Percentiles rank a stretch among this genome's conserved stretches.
Conservation (phyloP, 1,140 invertebrate species). For the Littorina saxatilis region DNA sequence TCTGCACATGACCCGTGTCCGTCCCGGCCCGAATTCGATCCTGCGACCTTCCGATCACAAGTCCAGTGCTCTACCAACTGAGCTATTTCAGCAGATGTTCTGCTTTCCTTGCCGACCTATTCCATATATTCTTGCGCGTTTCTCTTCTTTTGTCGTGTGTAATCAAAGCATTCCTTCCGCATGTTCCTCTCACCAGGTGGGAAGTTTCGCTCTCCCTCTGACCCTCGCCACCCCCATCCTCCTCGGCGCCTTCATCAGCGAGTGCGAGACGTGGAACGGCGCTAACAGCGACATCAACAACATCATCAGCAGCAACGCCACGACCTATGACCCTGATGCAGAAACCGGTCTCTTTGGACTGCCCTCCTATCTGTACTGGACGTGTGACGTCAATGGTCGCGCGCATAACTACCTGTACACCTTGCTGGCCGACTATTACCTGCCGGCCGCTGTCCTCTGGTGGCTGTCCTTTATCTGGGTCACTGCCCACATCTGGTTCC, state of each 20-base stretch:
- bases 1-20: too few relatives aligned
- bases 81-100: too few relatives aligned
- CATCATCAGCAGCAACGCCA: neutral
- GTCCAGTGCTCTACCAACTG: too few relatives aligned
- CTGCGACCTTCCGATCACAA: too few relatives aligned
- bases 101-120: too few relatives aligned
- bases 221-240: constrained; percentile 67
- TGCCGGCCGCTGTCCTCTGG: constrained; percentile 61
- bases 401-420: constrained; percentile 54
- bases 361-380: constrained; percentile 67
- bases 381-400: constrained; percentile 59
- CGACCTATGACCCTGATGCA: neutral
- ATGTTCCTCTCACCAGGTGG: constrained; percentile 32
- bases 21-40: too few relatives aligned
- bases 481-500: constrained; percentile 68
- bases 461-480: constrained; percentile 70
- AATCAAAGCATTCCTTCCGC: too few relatives aligned
- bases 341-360: constrained; percentile 22
- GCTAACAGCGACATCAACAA: constrained; percentile 29
- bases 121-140: too few relatives aligned
- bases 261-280: constrained; percentile 59
- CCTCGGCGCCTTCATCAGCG: constrained; percentile 63
- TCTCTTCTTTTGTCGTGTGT: too few relatives aligned
- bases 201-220: constrained; percentile 70
- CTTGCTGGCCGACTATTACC: constrained; percentile 57